Percentiles rank a stretch among this genome's conserved stretches.
These are phyloP conservation scores for Bicyclus anynana DNA, from an alignment of 1,140 invertebrate genomes.

Conservation along the genomic window DNA sequence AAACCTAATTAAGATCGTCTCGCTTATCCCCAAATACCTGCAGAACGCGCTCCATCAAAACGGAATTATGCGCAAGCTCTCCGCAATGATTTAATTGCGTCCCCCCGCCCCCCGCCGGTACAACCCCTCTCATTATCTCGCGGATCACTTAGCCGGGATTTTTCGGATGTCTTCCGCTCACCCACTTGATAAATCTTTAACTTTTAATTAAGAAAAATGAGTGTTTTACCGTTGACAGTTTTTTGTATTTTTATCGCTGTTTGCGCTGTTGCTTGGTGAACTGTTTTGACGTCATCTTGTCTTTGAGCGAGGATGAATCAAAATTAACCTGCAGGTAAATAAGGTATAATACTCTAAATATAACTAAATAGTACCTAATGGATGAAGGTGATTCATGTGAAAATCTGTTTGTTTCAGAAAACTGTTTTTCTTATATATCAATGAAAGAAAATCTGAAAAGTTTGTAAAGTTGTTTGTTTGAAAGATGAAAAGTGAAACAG, in stretches of 20 bases:
- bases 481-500: too few relatives aligned
- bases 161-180: constrained; percentile 20
- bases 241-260: not conserved
- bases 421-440: too few relatives aligned
- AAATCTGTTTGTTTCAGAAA: too few relatives aligned
- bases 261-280: not conserved
- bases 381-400: too few relatives aligned
- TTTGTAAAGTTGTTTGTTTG: too few relatives aligned
- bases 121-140: constrained; percentile 30
- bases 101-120: constrained; percentile 10
- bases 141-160: constrained; percentile 28
- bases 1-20: constrained; percentile 11
- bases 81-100: constrained; percentile 34
- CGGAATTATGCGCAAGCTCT: constrained; percentile 15
- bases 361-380: too few relatives aligned
- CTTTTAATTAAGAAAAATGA: constrained; percentile 19
- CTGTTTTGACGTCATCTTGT: too few relatives aligned
- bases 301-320: too few relatives aligned
- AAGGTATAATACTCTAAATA: too few relatives aligned
- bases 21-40: constrained; percentile 11
- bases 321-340: too few relatives aligned
- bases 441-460: too few relatives aligned
- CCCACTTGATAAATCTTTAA: constrained; percentile 15
- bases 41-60: constrained; percentile 11
- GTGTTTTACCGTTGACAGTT: constrained; percentile 8